phyloP scores from a whole-genome alignment of 2,888 invertebrate genomes.

The Nephrocerus scutellatus region DNA sequence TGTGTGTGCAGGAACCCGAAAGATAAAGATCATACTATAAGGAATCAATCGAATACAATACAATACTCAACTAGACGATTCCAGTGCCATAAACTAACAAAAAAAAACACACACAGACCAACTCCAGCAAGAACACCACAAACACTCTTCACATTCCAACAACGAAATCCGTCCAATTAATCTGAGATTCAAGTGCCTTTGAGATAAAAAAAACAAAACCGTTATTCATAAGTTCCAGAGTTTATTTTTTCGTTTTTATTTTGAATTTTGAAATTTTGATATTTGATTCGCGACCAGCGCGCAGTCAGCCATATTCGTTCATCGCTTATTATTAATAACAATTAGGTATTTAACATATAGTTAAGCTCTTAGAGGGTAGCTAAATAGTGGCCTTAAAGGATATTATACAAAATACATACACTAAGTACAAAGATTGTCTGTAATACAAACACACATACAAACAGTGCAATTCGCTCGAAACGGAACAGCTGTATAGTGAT shows the following conservation, averaged over 20 bases:
- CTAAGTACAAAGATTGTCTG: too few relatives aligned
- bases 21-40: conserved; percentile 17
- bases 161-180: conserved; percentile 31
- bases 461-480: neutral
- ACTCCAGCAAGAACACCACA: conserved; percentile 10
- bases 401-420: conserved; percentile 5
- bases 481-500: too few relatives aligned
- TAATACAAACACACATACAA: too few relatives aligned
- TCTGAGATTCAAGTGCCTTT: conserved; percentile 37
- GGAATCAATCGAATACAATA: conserved; percentile 15
- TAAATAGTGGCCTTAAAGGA: conserved; percentile 10
- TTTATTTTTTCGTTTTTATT: too few relatives aligned
- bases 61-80: conserved; percentile 19
- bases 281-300: too few relatives aligned
- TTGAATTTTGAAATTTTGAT: too few relatives aligned
- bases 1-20: too few relatives aligned
- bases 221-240: too few relatives aligned
- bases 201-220: conserved; percentile 18
- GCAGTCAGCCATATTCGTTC: conserved; percentile 20
- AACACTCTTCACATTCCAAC: conserved; percentile 15
- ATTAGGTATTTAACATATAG: conserved; percentile 8
- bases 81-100: conserved; percentile 23
- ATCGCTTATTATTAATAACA: conserved; percentile 10
- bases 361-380: neutral
- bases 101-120: conserved; percentile 21